Evolutionary conservation across 23 tunicate genomes (phyloP).

Genomic region (Trididemnum clinides): DNA sequence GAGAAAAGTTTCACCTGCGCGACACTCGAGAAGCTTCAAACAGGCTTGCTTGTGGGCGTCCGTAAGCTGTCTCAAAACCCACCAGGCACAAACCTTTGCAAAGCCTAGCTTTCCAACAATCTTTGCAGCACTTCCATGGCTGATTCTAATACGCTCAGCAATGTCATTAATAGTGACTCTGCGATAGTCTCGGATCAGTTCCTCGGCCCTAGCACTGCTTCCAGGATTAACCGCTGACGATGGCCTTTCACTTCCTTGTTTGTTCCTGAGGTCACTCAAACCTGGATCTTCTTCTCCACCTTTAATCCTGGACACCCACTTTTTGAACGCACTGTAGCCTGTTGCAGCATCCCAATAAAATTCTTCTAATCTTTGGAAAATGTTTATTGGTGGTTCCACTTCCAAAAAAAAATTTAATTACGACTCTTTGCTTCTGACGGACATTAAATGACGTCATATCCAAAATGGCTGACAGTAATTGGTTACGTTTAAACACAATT

Average conservation of each 20-base stretch:
- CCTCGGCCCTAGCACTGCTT: too few relatives aligned
- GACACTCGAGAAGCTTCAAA: neutral
- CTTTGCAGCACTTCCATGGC: too few relatives aligned
- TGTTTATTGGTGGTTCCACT: neutral
- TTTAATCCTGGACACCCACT: too few relatives aligned
- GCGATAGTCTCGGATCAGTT: too few relatives aligned
- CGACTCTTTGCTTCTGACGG: conserved; percentile 19
- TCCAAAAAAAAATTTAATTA: neutral
- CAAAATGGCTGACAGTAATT: neutral
- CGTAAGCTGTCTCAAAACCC: too few relatives aligned
- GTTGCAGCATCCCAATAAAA: neutral
- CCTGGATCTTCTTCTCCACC: too few relatives aligned
- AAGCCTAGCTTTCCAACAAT: too few relatives aligned
- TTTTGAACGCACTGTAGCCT: neutral
- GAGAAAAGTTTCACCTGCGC: neutral
- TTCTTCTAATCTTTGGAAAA: neutral
- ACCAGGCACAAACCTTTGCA: neutral
- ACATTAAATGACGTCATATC: conserved; percentile 12
- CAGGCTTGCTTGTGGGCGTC: neutral
- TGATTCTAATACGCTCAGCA: too few relatives aligned
- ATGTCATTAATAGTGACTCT: neutral
- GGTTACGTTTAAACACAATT: neutral
- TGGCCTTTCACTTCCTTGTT: neutral
- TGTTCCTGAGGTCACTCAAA: neutral
- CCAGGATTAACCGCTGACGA: too few relatives aligned